These are phyloP conservation scores for Orcinus orca DNA, from an alignment of 2,113 vertebrate species.

Conservation along the genomic window DNA sequence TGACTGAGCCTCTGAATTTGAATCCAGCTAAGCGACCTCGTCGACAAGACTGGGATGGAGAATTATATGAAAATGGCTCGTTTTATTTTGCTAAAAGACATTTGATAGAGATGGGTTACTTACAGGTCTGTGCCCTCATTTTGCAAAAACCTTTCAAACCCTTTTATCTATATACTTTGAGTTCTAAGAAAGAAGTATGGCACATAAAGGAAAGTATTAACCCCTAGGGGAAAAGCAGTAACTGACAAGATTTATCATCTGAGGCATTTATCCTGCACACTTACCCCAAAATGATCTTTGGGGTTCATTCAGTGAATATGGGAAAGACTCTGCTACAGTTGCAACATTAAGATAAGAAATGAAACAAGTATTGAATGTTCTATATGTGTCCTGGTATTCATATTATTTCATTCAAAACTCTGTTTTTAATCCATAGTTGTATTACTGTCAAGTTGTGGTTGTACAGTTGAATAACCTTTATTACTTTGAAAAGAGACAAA, in stretches of 20 bases:
- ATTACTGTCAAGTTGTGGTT: neutral
- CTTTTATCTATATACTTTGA: neutral
- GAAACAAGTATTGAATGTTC: neutral
- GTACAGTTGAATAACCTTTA: neutral
- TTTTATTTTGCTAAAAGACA: constrained; percentile 92
- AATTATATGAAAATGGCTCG: constrained; percentile 96
- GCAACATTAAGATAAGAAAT: neutral
- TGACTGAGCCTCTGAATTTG: constrained; percentile 88
- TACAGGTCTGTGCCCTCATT: constrained; percentile 88
- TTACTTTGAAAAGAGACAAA: neutral
- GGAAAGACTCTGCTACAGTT: neutral
- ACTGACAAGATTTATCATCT: neutral
- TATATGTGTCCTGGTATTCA: neutral
- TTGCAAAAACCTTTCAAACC: neutral
- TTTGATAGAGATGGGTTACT: constrained; percentile 82
- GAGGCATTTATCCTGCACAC: neutral
- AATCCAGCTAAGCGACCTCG: constrained; percentile 87
- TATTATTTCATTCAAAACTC: neutral
- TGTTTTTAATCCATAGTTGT: neutral
- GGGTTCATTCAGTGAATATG: neutral
- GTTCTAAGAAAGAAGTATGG: neutral
- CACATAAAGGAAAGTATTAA: neutral
- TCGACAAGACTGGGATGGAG: constrained; percentile 95
- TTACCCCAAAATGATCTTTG: neutral
- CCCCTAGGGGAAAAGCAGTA: neutral